Evolutionary conservation across 2,797 vertebrate species (phyloP).

Genomic region (Hydrolagus colliei): DNA sequence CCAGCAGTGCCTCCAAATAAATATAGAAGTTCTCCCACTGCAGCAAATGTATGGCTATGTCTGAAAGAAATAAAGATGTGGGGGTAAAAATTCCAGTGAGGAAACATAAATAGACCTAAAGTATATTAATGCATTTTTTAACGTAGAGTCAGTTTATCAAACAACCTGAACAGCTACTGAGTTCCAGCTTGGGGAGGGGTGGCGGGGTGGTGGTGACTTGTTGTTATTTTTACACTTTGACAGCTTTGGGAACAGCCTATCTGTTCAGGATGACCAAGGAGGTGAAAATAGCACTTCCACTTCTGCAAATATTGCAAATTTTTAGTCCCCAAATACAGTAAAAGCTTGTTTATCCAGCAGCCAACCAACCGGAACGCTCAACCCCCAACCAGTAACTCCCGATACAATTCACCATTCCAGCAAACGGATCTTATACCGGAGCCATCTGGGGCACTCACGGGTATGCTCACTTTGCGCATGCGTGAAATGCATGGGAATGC

Average conservation of each 20-base stretch:
- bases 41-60: conserved; percentile 49
- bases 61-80: conserved; percentile 41
- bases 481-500: too few species aligned
- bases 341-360: too few species aligned
- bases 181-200: background rate
- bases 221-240: background rate
- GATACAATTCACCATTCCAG: too few species aligned
- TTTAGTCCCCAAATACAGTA: too few species aligned
- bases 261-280: too few species aligned
- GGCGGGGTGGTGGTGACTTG: background rate
- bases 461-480: too few species aligned
- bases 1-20: conserved; percentile 56
- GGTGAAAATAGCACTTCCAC: too few species aligned
- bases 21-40: conserved; percentile 56
- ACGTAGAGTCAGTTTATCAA: background rate
- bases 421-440: too few species aligned
- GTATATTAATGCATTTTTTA: conserved; percentile 29
- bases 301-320: too few species aligned
- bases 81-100: background rate
- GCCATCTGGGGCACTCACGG: too few species aligned
- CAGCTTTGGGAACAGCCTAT: background rate
- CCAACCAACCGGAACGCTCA: too few species aligned
- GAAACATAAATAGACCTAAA: background rate
- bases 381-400: too few species aligned
- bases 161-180: background rate